Percentiles rank a stretch among this genome's conserved stretches.
phyloP scores from a whole-genome alignment of 2,113 vertebrate genomes.

The Phasianus colchicus region DNA sequence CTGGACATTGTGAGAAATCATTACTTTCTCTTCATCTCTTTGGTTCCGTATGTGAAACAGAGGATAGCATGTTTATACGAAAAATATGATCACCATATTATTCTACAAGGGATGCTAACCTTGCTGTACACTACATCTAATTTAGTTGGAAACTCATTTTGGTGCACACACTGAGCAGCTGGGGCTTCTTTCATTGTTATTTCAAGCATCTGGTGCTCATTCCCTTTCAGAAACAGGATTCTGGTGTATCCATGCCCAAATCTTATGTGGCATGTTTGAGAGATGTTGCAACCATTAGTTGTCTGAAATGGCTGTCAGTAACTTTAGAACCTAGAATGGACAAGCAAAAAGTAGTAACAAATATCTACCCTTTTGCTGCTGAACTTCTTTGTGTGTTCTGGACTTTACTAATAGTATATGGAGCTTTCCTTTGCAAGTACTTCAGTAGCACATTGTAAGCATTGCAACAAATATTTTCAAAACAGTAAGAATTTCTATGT shows the following conservation, averaged over 20 bases:
- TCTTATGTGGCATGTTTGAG: not conserved
- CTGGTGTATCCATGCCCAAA: not conserved
- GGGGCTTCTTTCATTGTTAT: not conserved
- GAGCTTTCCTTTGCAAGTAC: not conserved
- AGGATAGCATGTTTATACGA: not conserved
- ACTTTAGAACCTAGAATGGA: not conserved
- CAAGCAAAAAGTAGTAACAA: not conserved
- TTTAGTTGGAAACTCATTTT: not conserved
- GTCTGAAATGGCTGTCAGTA: not conserved
- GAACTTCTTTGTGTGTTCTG: not conserved
- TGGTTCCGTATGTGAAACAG: not conserved
- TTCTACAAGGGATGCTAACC: not conserved
- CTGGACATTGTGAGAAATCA: slow-evolving; percentile 44
- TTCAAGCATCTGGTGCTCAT: not conserved
- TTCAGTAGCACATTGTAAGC: not conserved
- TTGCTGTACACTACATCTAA: not conserved
- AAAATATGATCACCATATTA: not conserved
- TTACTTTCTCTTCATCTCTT: slow-evolving; percentile 36
- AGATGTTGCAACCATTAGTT: not conserved
- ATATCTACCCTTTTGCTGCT: not conserved
- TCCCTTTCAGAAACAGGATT: not conserved
- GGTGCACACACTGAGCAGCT: not conserved
- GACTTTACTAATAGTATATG: not conserved
- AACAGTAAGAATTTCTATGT: not conserved
- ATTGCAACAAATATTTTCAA: not conserved